Conservation (phyloP, 2,797 vertebrate genomes). For the Syngnathus rostellatus region DNA sequence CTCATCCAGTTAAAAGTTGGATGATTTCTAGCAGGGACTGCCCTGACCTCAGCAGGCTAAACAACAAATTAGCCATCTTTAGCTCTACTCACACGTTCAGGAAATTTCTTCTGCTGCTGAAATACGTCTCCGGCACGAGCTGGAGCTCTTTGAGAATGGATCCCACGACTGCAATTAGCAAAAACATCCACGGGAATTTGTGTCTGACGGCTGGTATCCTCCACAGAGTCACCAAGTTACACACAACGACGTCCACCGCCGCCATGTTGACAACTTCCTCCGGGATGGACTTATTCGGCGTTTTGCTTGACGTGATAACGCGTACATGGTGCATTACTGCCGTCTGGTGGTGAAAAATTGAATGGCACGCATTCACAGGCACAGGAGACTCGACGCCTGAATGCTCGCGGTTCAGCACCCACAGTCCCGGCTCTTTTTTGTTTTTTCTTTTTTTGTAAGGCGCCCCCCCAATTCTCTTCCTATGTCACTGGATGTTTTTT, state of each 20-base stretch:
- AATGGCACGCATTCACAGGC: neutral
- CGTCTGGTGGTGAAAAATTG: neutral
- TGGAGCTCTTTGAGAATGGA: constrained; percentile 73
- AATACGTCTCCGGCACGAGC: constrained; percentile 72
- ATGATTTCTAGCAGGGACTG: neutral
- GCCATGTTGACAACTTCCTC: constrained; percentile 55
- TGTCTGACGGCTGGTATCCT: constrained; percentile 17
- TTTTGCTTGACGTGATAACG: neutral
- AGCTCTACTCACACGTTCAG: constrained; percentile 80
- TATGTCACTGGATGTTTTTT: no score
- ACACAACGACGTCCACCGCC: constrained; percentile 47
- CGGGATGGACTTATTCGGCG: neutral
- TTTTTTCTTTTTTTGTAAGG: no score
- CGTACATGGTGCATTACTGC: neutral
- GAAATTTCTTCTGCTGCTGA: constrained; percentile 80
- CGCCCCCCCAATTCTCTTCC: no score
- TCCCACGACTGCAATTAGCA: constrained; percentile 64
- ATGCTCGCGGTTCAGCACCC: no score
- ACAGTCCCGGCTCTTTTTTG: no score
- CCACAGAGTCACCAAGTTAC: constrained; percentile 51
- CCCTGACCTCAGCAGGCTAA: neutral
- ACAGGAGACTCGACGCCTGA: no score
- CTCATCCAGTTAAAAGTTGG: neutral
- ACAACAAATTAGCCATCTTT: neutral
- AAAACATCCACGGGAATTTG: constrained; percentile 65